Percentiles rank a stretch among this genome's conserved stretches.
phyloP scores from a whole-genome alignment of 2,888 invertebrate species.

The Ectemnius continuus region DNA sequence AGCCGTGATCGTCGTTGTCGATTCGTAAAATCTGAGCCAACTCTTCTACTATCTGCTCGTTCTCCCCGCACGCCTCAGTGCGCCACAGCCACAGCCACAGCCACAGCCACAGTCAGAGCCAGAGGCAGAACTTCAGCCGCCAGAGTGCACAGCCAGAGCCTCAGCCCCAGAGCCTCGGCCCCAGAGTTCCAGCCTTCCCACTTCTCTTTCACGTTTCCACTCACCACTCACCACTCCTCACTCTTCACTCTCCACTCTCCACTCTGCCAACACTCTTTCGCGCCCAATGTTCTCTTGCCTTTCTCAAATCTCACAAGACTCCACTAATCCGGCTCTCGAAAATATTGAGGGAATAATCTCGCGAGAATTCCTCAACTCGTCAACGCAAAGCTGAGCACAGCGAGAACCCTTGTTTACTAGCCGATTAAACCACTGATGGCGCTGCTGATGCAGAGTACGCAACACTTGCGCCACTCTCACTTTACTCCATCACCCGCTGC shows the following conservation, averaged over 20 bases:
- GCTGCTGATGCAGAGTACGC: conserved; percentile 35
- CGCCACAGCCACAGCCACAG: background rate
- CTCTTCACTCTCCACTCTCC: no score
- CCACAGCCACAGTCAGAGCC: conserved; percentile 10
- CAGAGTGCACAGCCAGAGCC: background rate
- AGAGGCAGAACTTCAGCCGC: no score
- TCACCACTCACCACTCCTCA: no score
- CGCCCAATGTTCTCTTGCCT: no score
- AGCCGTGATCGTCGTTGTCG: background rate
- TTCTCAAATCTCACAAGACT: background rate
- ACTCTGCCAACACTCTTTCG: no score
- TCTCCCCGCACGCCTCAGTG: no score
- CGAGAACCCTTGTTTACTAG: conserved; percentile 59
- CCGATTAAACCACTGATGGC: conserved; percentile 55
- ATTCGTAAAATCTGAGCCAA: no score
- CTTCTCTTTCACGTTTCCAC: no score
- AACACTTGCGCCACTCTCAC: conserved; percentile 25
- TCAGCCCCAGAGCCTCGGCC: background rate
- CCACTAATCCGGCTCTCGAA: background rate
- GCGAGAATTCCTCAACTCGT: background rate
- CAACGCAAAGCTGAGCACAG: conserved; percentile 22
- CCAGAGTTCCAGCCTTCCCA: background rate
- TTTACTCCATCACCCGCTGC: no score
- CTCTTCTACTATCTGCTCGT: no score
- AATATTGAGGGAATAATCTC: conserved; percentile 15